A percentile compares a stretch with the other conserved stretches of the same genome.
Evolutionary conservation across 2,888 invertebrate genomes (phyloP).

Genomic region (Ophion costatus): DNA sequence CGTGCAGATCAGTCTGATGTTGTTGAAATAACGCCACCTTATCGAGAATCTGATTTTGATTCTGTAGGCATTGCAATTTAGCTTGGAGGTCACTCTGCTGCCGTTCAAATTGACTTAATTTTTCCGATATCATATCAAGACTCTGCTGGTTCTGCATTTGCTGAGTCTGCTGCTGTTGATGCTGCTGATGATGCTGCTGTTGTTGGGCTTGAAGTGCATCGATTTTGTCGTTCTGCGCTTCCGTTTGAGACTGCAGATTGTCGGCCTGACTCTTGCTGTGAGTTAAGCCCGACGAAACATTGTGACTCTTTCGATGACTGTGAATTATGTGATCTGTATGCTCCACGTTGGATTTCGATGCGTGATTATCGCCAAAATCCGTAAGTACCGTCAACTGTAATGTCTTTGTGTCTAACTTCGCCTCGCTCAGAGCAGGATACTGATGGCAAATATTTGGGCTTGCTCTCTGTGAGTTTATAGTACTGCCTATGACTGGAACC

Average conservation of each 20-base stretch:
- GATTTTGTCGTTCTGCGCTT: slow-evolving; percentile 68
- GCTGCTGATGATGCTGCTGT: slow-evolving; percentile 69
- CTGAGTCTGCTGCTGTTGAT: slow-evolving; percentile 67
- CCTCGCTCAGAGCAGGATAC: slow-evolving; percentile 79
- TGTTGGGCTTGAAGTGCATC: slow-evolving; percentile 68
- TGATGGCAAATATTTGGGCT: slow-evolving; percentile 81
- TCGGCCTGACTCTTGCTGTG: slow-evolving; percentile 79
- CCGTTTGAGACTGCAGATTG: slow-evolving; percentile 73
- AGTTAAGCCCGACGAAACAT: slow-evolving; percentile 71
- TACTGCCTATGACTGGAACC: slow-evolving; percentile 71
- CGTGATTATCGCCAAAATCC: slow-evolving; percentile 76
- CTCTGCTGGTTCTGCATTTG: slow-evolving; percentile 80
- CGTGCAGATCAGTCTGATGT: slow-evolving; percentile 79
- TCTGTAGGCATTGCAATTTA: slow-evolving; percentile 80
- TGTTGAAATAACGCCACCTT: slow-evolving; percentile 82
- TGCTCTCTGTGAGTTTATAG: slow-evolving; percentile 76
- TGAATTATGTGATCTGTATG: slow-evolving; percentile 82
- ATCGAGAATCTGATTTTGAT: slow-evolving; percentile 81
- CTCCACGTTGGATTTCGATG: slow-evolving; percentile 73
- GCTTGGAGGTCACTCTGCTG: slow-evolving; percentile 81
- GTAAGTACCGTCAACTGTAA: slow-evolving; percentile 77
- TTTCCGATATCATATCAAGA: slow-evolving; percentile 80
- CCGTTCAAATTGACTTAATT: slow-evolving; percentile 80
- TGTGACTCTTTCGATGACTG: slow-evolving; percentile 80
- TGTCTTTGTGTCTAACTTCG: slow-evolving; percentile 78